Evolutionary conservation across 2,797 vertebrate species (phyloP).

Genomic region (Prionace glauca): DNA sequence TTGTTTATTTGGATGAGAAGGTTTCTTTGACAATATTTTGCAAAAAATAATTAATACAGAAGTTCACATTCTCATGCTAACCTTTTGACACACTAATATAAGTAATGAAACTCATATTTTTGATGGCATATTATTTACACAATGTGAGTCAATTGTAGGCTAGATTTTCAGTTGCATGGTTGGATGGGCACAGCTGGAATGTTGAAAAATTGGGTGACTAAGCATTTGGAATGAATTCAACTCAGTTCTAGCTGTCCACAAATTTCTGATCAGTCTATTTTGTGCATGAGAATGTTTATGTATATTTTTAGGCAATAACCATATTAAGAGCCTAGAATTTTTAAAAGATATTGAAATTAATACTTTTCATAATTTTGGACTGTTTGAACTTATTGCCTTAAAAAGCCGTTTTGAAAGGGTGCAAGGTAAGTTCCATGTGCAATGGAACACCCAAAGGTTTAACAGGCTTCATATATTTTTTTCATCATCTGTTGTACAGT

Average conservation of each 20-base stretch:
- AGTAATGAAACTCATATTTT: background rate
- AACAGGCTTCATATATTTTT: background rate
- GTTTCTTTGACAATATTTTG: background rate
- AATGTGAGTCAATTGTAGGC: background rate
- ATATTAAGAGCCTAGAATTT: background rate
- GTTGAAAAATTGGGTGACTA: background rate
- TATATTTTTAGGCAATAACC: too few relatives aligned
- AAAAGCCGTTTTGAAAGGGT: too few relatives aligned
- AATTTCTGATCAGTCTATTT: background rate
- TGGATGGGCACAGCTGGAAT: background rate
- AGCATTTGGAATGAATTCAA: background rate
- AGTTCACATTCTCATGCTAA: background rate
- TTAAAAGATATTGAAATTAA: background rate
- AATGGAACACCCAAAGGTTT: background rate
- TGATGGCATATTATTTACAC: background rate
- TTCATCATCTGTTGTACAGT: background rate
- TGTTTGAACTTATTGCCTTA: background rate
- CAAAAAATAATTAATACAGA: background rate
- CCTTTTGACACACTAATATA: background rate
- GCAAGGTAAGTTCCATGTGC: background rate
- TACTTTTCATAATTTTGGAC: background rate
- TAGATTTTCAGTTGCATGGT: background rate
- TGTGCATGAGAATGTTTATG: background rate
- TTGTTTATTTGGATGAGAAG: background rate
- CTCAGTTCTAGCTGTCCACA: background rate